phyloP scores from a whole-genome alignment of 1,140 invertebrate species.

The Drosophila tristis region DNA sequence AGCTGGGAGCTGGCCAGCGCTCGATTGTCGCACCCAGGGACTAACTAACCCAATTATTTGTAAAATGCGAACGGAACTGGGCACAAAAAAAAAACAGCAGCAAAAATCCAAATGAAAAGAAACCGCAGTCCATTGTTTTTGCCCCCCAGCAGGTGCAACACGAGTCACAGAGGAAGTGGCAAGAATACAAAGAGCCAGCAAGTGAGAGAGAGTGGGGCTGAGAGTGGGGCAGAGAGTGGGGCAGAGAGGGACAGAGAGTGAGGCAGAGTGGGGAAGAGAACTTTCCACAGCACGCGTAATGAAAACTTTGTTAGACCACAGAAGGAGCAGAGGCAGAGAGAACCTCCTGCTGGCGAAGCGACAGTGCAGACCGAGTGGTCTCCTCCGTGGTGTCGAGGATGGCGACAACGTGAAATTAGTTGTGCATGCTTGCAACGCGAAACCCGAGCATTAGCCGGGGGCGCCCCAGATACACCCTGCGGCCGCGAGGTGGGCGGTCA shows the following conservation, averaged over 20 bases:
- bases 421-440: constrained; percentile 67
- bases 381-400: constrained; percentile 63
- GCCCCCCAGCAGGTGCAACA: constrained; percentile 54
- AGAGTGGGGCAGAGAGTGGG: background rate
- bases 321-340: constrained; percentile 18
- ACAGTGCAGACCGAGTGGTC: constrained; percentile 39
- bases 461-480: constrained; percentile 37
- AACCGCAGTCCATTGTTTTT: constrained; percentile 66
- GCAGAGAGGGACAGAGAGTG: no score
- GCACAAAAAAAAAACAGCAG: constrained; percentile 8
- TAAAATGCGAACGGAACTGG: constrained; percentile 39
- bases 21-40: constrained; percentile 31
- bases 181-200: constrained; percentile 13
- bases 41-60: constrained; percentile 81
- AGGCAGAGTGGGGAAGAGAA: constrained; percentile 9
- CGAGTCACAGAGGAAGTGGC: constrained; percentile 28
- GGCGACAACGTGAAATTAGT: constrained; percentile 78
- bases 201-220: background rate
- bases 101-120: constrained; percentile 41
- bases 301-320: constrained; percentile 72
- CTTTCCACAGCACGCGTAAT: constrained; percentile 64
- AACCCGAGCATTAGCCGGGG: constrained; percentile 55
- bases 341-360: constrained; percentile 6
- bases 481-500: constrained; percentile 9
- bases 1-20: constrained; percentile 24